Evolutionary conservation across 2,113 vertebrate species (phyloP), one percentile per base, ranked within the genome.

Genomic region (Ardeotis arabs): DNA sequence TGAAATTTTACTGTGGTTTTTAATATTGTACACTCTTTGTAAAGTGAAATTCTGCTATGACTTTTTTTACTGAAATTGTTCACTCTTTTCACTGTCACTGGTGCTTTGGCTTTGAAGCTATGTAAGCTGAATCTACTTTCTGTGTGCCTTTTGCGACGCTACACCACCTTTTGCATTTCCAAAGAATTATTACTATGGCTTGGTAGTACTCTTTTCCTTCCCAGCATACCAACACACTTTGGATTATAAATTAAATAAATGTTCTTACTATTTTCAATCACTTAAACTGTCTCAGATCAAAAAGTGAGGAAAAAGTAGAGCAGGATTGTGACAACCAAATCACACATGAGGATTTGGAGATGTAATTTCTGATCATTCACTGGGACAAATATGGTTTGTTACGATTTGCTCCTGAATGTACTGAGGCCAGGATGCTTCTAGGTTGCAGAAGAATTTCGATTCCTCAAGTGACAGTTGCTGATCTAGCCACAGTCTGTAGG

Each of bases 401-500:
- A 25, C 31, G n/a, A 31, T 35, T 84, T 69, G n/a, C 11, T 35
- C 18, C 44, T 67, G 66, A 27, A 12, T 18, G 14, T 78, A 49
- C 10, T 0, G 4, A 55, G 18, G 47, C 28, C 45, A n/a, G 10
- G 60, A 29, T 3, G 3, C 14, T 47, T 59, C 27, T 23, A 31
- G 69, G 15, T 23, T 14, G 13, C 19, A 45, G 56, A 59, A 52
- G 16, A 78, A 23, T 64, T 87, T 2, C 4, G 21, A n/a, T 53
- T 87, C 24, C 45, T 74, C 14, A 13, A 45, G 10, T n/a, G 45
- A 5, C 19, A 47, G 29, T 33, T 94, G 63, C 72, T 33, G 23
- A 28, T 45, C 29, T 29, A 68, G 39, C 33, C 23, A 4, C 10
- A 28, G 3, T 47, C n/a, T 73, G 23, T 39, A 49, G 55, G 17